These are phyloP conservation scores for Oreochromis mossambicus DNA, from an alignment of 2,797 vertebrate genomes.

Conservation along the genomic window DNA sequence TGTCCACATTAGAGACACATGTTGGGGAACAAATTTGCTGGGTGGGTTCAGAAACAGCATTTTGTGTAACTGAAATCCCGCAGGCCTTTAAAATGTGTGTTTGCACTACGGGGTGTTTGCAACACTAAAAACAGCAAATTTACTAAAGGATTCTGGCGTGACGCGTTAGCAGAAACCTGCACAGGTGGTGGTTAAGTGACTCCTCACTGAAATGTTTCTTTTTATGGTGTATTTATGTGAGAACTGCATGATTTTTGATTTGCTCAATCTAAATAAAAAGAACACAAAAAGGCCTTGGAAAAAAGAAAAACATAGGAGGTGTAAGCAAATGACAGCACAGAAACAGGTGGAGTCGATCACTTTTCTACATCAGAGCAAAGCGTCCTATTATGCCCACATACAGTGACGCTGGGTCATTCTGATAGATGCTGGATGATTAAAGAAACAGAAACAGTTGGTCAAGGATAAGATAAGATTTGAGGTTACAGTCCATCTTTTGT, in stretches of 20 bases:
- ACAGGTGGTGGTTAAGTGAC: not conserved
- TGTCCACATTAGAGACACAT: constrained; percentile 19
- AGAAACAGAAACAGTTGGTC: not conserved
- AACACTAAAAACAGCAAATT: not conserved
- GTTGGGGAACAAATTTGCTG: not conserved
- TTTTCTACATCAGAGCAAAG: not conserved
- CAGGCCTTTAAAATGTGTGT: not conserved
- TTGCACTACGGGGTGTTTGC: not conserved
- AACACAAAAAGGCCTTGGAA: not conserved
- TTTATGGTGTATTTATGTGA: not conserved
- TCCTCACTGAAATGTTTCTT: not conserved
- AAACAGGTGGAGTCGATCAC: not conserved
- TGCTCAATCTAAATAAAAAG: not conserved
- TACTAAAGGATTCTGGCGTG: rapidly evolving
- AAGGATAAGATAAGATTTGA: not conserved
- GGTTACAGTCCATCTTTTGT: not conserved
- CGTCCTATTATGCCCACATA: not conserved
- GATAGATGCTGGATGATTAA: not conserved
- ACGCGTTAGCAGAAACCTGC: not conserved
- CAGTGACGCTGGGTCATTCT: not conserved
- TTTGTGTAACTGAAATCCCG: not conserved
- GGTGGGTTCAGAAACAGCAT: not conserved
- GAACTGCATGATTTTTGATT: not conserved
- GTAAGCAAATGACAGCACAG: not conserved
- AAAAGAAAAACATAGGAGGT: not conserved